phyloP scores from a whole-genome alignment of 2,888 invertebrate species.

The Metellina segmentata region DNA sequence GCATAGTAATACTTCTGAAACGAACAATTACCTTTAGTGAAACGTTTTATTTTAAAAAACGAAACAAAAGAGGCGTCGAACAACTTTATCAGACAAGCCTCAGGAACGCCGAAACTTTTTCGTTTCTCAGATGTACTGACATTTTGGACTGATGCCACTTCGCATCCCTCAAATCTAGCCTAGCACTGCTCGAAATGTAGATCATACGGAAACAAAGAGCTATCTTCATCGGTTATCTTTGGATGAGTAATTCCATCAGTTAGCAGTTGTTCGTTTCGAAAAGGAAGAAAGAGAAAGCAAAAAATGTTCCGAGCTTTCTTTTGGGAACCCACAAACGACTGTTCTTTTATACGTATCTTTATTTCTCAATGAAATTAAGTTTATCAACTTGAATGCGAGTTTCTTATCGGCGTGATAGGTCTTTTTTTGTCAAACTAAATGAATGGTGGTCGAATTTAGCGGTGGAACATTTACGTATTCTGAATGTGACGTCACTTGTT shows the following conservation, averaged over 20 bases:
- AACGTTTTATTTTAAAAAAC: slow-evolving; percentile 4
- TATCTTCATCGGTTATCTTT: not conserved
- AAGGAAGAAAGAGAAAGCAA: not conserved
- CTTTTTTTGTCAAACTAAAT: too few relatives aligned
- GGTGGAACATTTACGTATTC: too few relatives aligned
- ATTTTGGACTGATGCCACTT: slow-evolving; percentile 44
- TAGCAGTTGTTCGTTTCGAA: not conserved
- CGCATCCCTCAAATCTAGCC: not conserved
- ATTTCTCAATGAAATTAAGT: not conserved
- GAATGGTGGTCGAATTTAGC: too few relatives aligned
- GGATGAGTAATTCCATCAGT: not conserved
- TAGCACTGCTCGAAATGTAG: not conserved
- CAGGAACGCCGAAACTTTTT: slow-evolving; percentile 34
- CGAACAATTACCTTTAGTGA: not conserved
- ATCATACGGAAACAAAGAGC: not conserved
- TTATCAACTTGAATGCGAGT: not conserved
- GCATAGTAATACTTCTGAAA: too few relatives aligned
- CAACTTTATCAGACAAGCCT: slow-evolving; percentile 27
- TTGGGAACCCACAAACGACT: not conserved
- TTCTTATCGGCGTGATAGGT: too few relatives aligned
- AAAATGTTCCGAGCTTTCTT: not conserved
- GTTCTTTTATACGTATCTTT: not conserved
- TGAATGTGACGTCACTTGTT: too few relatives aligned
- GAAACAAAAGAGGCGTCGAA: slow-evolving; percentile 14
- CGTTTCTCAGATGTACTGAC: slow-evolving; percentile 49